phyloP scores from a whole-genome alignment of 2,797 vertebrate genomes.

The Furcifer pardalis region DNA sequence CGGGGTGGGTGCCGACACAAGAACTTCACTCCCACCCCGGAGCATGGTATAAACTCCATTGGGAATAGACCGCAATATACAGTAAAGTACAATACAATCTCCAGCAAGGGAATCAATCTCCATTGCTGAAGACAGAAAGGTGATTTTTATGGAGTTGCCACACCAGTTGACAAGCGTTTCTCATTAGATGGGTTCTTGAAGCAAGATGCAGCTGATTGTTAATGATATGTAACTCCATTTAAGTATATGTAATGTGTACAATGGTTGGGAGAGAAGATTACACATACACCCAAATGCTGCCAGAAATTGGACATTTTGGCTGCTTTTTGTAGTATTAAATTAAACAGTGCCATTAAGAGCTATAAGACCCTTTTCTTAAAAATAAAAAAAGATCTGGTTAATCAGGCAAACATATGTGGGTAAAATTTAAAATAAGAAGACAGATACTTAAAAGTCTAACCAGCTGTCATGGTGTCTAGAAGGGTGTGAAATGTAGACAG shows the following conservation, averaged over 20 bases:
- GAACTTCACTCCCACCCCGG: too few species aligned
- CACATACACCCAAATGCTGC: background rate
- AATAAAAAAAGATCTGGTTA: slow-evolving; percentile 31
- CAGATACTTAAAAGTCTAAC: slow-evolving; percentile 64
- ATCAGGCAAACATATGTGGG: slow-evolving; percentile 38
- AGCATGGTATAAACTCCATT: too few species aligned
- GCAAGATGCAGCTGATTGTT: background rate
- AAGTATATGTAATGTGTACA: background rate
- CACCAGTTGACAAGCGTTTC: too few species aligned
- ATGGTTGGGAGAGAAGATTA: background rate
- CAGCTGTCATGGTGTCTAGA: slow-evolving; percentile 58
- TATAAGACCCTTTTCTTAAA: slow-evolving; percentile 42
- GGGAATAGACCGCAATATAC: too few species aligned
- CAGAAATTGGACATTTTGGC: slow-evolving; percentile 27
- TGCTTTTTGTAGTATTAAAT: slow-evolving; percentile 43
- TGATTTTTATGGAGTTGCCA: too few species aligned
- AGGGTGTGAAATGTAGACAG: slow-evolving; percentile 61
- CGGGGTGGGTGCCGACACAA: too few species aligned
- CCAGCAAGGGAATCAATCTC: too few species aligned
- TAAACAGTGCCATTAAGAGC: slow-evolving; percentile 19
- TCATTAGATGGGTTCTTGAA: too few species aligned
- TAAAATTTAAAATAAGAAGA: slow-evolving; percentile 61
- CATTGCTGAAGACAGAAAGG: too few species aligned
- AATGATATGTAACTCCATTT: background rate
- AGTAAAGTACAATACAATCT: too few species aligned